Percentiles rank a stretch among this genome's conserved stretches.
phyloP scores from a whole-genome alignment of 2,113 vertebrate species.

The Erpornis zantholeuca region DNA sequence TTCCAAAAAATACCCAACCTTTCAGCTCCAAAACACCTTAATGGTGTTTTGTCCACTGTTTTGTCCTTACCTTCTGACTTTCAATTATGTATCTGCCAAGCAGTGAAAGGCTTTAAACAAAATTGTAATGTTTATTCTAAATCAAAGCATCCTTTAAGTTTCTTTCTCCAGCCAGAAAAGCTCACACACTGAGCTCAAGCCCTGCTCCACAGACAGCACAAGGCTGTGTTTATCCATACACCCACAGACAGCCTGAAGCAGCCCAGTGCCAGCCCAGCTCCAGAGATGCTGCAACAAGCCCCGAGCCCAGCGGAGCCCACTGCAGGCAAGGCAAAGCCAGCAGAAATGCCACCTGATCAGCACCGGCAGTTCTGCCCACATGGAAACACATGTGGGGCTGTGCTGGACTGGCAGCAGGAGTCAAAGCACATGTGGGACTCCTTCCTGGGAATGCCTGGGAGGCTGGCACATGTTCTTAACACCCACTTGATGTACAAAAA shows the following conservation, averaged over 20 bases:
- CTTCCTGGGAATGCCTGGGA: not conserved
- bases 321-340: not conserved
- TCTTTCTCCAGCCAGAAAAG: not conserved
- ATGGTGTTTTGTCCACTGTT: no score
- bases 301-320: not conserved
- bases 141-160: not conserved
- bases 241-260: not conserved
- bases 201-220: not conserved
- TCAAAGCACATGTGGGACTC: not conserved
- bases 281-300: not conserved
- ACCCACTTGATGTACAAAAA: not conserved
- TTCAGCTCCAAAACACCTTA: not conserved
- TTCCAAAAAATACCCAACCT: not conserved
- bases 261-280: not conserved
- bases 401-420: not conserved
- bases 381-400: not conserved
- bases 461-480: not conserved
- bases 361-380: not conserved
- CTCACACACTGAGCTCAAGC: not conserved
- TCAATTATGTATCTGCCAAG: not conserved
- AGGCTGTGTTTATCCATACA: no score
- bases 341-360: not conserved
- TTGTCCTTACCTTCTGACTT: not conserved
- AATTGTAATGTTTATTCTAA: not conserved
- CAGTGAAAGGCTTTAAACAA: not conserved